A percentile compares a stretch with the other conserved stretches of the same genome.
Evolutionary conservation across 2,797 vertebrate species (phyloP).

Genomic region (Cryptoprocta ferox): DNA sequence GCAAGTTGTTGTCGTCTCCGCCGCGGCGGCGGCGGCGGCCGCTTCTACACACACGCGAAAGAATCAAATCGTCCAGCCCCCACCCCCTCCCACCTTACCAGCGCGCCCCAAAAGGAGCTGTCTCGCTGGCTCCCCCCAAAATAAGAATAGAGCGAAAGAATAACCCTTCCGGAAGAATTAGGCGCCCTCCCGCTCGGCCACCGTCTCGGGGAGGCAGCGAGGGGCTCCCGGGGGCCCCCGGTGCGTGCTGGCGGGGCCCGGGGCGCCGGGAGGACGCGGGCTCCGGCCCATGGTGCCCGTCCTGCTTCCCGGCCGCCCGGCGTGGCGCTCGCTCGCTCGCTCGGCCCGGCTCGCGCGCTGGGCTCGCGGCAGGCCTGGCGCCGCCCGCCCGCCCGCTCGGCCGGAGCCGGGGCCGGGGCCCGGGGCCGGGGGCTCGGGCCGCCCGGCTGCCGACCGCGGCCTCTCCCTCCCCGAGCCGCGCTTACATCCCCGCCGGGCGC

Average conservation of each 20-base stretch:
- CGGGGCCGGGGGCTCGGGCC: constrained; percentile 78
- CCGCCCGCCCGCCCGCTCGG: constrained; percentile 89
- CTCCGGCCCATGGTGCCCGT: constrained; percentile 74
- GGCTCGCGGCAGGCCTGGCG: constrained; percentile 85
- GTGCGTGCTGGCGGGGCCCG: constrained; percentile 78
- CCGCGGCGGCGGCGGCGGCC: constrained; percentile 33
- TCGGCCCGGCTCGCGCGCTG: constrained; percentile 78
- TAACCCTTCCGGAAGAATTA: constrained; percentile 76
- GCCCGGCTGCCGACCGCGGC: constrained; percentile 61
- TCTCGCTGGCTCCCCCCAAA: constrained; percentile 64
- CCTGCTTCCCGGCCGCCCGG: constrained; percentile 57
- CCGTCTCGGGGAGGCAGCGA: constrained; percentile 62
- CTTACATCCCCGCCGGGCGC: constrained; percentile 84
- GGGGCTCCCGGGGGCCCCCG: constrained; percentile 60
- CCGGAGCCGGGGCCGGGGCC: constrained; percentile 89
- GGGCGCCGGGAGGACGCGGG: constrained; percentile 79
- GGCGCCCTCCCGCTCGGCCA: constrained; percentile 77
- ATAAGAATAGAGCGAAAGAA: constrained; percentile 61
- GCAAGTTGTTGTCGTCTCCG: constrained; percentile 79
- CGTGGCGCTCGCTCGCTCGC: constrained; percentile 66
- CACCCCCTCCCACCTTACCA: constrained; percentile 76
- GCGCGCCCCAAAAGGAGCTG: constrained; percentile 76
- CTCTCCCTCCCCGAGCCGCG: constrained; percentile 69
- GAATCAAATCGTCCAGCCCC: constrained; percentile 70
- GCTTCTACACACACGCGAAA: constrained; percentile 65